Conservation (phyloP, 2,797 vertebrate species). For the Hypotaenidia philippensis region DNA sequence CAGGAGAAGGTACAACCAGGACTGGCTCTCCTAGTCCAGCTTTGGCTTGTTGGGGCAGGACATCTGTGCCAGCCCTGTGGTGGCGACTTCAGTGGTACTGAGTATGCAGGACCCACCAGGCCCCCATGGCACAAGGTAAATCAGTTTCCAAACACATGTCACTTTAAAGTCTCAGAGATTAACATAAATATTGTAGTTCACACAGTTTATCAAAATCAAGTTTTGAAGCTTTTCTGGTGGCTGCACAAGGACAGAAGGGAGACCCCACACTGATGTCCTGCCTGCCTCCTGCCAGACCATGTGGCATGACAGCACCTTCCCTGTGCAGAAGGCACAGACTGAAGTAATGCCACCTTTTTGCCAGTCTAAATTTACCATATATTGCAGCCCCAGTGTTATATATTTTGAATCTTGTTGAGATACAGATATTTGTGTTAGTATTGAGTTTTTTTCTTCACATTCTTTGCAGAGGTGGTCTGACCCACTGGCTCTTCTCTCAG, state of each 20-base stretch:
- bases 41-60: background rate
- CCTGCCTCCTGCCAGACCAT: background rate
- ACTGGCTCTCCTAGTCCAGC: background rate
- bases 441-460: background rate
- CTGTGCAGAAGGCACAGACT: background rate
- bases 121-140: background rate
- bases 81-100: background rate
- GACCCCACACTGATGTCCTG: background rate
- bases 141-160: fast-evolving
- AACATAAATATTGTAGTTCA: background rate
- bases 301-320: background rate
- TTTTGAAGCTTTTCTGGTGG: background rate
- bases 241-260: background rate
- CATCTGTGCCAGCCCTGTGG: background rate
- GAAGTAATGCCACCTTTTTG: background rate
- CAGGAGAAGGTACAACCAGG: background rate
- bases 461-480: background rate
- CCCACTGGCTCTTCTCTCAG: background rate
- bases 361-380: background rate
- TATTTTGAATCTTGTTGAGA: background rate
- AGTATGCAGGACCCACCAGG: fast-evolving
- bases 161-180: background rate
- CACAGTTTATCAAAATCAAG: background rate
- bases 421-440: background rate
- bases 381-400: background rate